phyloP scores from a whole-genome alignment of 2,113 vertebrate species.

The Deroptyus accipitrinus region DNA sequence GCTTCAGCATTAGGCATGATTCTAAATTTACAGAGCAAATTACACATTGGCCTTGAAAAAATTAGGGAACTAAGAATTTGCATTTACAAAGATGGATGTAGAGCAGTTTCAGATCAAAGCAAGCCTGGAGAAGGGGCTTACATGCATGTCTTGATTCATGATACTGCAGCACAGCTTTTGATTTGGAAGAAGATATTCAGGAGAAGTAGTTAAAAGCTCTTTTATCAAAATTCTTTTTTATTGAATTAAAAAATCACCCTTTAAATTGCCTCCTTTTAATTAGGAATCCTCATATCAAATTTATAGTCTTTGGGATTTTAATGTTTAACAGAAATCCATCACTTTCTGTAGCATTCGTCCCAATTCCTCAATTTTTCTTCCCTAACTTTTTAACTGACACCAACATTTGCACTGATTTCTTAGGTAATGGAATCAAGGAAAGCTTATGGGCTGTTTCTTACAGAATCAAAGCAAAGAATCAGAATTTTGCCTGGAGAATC shows the following conservation, averaged over 20 bases:
- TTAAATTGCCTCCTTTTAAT: not conserved
- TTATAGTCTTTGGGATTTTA: not conserved
- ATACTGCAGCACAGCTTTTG: not conserved
- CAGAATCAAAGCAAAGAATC: not conserved
- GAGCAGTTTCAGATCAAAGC: slow-evolving; percentile 37
- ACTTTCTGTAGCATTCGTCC: not conserved
- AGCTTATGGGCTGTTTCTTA: not conserved
- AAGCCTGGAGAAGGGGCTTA: not conserved
- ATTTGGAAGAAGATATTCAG: not conserved
- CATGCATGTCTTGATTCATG: not conserved
- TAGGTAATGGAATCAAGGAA: not conserved
- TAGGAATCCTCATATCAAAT: not conserved
- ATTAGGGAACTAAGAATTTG: not conserved
- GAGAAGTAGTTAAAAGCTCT: not conserved
- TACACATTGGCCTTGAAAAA: slow-evolving; percentile 24
- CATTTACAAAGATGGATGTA: slow-evolving; percentile 15
- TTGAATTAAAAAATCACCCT: not conserved
- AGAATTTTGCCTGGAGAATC: not conserved
- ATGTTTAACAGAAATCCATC: not conserved
- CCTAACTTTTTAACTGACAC: not conserved
- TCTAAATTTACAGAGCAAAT: slow-evolving; percentile 44
- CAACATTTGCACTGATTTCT: not conserved
- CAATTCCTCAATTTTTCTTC: not conserved
- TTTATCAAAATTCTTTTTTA: not conserved
- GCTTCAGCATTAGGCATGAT: not conserved